Evolutionary conservation across 2,113 vertebrate species (phyloP).

Genomic region (Setophaga coronata): DNA sequence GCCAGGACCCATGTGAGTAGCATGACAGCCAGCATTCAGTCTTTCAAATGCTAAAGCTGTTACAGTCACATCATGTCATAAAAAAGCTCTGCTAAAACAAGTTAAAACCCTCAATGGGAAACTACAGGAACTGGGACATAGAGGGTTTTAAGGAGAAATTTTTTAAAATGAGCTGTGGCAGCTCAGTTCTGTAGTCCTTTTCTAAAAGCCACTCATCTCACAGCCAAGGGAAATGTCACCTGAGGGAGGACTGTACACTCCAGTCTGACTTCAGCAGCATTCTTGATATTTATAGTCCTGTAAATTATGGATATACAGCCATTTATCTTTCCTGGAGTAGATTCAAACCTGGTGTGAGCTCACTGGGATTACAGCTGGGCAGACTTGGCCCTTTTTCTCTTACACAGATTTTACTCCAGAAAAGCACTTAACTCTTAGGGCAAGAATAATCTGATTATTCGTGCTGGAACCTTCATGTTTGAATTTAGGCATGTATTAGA

Average conservation of each 20-base stretch:
- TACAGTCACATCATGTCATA: neutral
- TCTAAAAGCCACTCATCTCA: neutral
- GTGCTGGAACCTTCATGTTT: neutral
- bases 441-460: neutral
- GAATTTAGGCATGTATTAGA: neutral
- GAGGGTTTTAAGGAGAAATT: neutral
- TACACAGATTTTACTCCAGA: neutral
- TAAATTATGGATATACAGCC: neutral
- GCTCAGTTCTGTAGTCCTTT: neutral
- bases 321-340: conserved; percentile 44
- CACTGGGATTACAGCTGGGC: conserved; percentile 19
- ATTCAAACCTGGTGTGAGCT: conserved; percentile 20
- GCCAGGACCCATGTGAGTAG: neutral
- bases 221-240: neutral
- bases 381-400: neutral
- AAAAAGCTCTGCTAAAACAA: neutral
- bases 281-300: conserved; percentile 43
- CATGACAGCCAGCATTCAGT: neutral
- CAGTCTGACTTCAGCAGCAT: neutral
- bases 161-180: neutral
- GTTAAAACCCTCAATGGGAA: neutral
- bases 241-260: neutral
- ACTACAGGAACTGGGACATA: neutral
- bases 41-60: neutral
- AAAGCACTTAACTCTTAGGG: conserved; percentile 44